phyloP scores from a whole-genome alignment of 1,140 invertebrate genomes.

The Trichoplusia ni region DNA sequence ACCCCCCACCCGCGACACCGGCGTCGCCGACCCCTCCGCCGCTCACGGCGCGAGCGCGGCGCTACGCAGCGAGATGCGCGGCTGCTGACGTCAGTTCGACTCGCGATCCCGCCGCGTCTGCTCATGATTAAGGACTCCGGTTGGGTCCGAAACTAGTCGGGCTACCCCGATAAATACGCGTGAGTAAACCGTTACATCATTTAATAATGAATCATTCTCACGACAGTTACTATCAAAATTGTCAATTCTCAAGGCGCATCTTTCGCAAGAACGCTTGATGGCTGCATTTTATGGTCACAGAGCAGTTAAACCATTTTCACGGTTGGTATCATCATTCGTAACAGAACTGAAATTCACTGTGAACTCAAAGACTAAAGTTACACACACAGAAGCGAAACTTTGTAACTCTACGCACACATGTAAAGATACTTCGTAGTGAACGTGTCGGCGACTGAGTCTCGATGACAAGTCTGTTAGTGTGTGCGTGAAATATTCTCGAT shows the following conservation, averaged over 20 bases:
- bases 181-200: too few species aligned
- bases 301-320: constrained; percentile 34
- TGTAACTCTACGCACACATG: neutral
- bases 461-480: neutral
- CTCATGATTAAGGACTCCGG: too few species aligned
- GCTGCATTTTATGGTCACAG: constrained; percentile 28
- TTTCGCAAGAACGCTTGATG: constrained; percentile 27
- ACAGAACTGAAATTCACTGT: constrained; percentile 3
- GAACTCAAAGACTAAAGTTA: neutral
- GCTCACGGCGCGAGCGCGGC: too few species aligned
- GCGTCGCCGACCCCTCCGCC: too few species aligned
- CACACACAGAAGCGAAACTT: neutral
- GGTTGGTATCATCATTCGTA: constrained; percentile 28
- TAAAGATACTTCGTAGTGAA: neutral
- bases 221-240: too few species aligned
- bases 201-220: too few species aligned
- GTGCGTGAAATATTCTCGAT: neutral
- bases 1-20: too few species aligned
- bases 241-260: constrained; percentile 25
- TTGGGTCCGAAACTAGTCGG: too few species aligned
- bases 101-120: too few species aligned
- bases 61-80: too few species aligned
- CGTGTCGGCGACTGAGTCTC: neutral
- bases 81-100: too few species aligned
- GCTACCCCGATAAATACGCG: too few species aligned